Evolutionary conservation across 2,888 invertebrate species (phyloP).

Genomic region (Euplexia lucipara): DNA sequence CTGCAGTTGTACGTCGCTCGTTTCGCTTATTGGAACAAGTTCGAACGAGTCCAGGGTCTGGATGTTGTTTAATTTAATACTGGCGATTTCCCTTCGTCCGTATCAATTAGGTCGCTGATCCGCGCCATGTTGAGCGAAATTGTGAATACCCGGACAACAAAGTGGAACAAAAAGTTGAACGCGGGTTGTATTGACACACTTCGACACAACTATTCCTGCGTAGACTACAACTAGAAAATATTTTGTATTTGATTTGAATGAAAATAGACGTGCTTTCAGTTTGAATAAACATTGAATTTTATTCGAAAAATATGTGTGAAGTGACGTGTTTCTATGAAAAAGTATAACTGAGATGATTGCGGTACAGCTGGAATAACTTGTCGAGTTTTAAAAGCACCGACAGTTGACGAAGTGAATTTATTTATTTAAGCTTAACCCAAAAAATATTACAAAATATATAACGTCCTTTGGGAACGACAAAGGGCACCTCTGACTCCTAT

Average conservation of each 20-base stretch:
- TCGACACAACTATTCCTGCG: constrained; percentile 32
- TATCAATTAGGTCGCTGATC: constrained; percentile 52
- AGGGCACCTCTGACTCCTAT: constrained; percentile 22
- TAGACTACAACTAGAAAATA: constrained; percentile 27
- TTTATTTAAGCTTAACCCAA: constrained; percentile 8
- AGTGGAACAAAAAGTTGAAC: constrained; percentile 55
- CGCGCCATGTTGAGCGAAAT: constrained; percentile 37
- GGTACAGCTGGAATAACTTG: constrained; percentile 6
- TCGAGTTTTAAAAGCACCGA: background rate
- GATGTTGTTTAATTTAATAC: constrained; percentile 42
- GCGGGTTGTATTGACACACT: constrained; percentile 41
- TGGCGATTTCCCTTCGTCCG: constrained; percentile 32
- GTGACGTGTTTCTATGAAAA: constrained; percentile 28
- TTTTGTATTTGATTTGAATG: constrained; percentile 55
- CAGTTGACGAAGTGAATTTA: background rate
- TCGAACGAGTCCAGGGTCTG: constrained; percentile 23
- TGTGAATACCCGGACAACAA: constrained; percentile 50
- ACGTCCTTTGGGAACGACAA: background rate
- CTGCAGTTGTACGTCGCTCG: background rate
- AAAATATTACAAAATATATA: background rate
- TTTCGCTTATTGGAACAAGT: constrained; percentile 25
- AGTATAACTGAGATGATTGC: constrained; percentile 22
- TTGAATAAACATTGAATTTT: constrained; percentile 56
- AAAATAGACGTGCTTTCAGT: constrained; percentile 46
- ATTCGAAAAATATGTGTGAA: constrained; percentile 35